Percentiles rank a stretch among this genome's conserved stretches.
Evolutionary conservation across 2,888 invertebrate genomes (phyloP).

Genomic region (Anticlea derivata): DNA sequence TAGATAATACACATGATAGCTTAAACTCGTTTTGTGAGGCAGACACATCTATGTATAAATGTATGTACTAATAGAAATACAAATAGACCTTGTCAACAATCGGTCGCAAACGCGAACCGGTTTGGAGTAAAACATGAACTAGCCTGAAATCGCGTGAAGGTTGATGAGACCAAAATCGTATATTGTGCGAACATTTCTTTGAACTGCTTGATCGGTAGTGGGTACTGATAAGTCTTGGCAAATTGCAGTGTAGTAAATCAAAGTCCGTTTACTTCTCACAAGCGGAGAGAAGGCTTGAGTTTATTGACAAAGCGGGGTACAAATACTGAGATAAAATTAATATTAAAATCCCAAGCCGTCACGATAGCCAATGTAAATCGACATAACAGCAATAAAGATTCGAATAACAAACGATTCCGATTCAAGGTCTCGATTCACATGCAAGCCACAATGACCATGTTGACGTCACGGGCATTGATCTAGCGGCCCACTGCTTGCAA

Average conservation of each 20-base stretch:
- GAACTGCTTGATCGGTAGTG: too few relatives aligned
- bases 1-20: not conserved
- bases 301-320: not conserved
- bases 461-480: slow-evolving; percentile 59
- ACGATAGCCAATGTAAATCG: slow-evolving; percentile 2
- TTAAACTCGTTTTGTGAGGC: slow-evolving; percentile 1
- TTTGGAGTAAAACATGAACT: slow-evolving; percentile 6
- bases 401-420: slow-evolving; percentile 13
- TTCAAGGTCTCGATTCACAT: slow-evolving; percentile 37
- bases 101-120: slow-evolving; percentile 6
- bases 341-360: not conserved
- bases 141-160: slow-evolving; percentile 16
- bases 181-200: too few relatives aligned
- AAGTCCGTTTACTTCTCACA: not conserved
- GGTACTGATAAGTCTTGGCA: too few relatives aligned
- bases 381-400: slow-evolving; percentile 7
- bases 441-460: slow-evolving; percentile 33
- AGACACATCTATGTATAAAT: slow-evolving; percentile 3
- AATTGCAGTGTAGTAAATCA: not conserved
- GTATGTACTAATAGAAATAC: slow-evolving; percentile 5
- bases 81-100: slow-evolving; percentile 12
- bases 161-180: too few relatives aligned
- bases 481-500: slow-evolving; percentile 45
- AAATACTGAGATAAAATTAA: not conserved
- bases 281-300: not conserved